These are phyloP conservation scores for Ichneumoninae sp. DNA, from an alignment of 2,888 invertebrate species.

Conservation along the genomic window DNA sequence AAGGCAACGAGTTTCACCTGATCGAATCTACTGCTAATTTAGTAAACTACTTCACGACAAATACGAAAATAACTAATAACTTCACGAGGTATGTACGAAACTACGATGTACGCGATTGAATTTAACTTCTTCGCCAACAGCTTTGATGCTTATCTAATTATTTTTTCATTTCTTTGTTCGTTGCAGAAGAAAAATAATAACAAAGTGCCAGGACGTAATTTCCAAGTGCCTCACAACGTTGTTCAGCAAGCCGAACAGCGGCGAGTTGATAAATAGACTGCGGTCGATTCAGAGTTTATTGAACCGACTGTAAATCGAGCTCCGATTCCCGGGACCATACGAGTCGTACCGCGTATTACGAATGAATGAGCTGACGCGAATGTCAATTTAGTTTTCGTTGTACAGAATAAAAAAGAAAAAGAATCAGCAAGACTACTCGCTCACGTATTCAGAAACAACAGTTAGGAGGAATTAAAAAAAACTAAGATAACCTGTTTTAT, in stretches of 20 bases:
- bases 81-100: conserved; percentile 84
- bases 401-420: conserved; percentile 40
- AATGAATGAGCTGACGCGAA: conserved; percentile 9
- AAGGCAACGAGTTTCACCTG: conserved; percentile 94
- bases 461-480: conserved; percentile 26
- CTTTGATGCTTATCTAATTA: background rate
- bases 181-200: conserved; percentile 88
- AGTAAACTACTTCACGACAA: conserved; percentile 89
- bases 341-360: background rate
- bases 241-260: conserved; percentile 90
- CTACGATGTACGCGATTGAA: background rate
- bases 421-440: conserved; percentile 3
- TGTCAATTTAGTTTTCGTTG: conserved; percentile 48
- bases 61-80: conserved; percentile 85
- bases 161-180: conserved; percentile 51
- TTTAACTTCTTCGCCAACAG: background rate
- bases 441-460: conserved; percentile 8
- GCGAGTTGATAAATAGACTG: conserved; percentile 87
- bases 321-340: conserved; percentile 6
- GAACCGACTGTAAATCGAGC: conserved; percentile 81
- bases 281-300: conserved; percentile 87
- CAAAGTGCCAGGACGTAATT: conserved; percentile 90
- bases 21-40: conserved; percentile 91
- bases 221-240: conserved; percentile 91
- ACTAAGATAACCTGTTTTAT: conserved; percentile 51